Percentiles rank a stretch among this genome's conserved stretches.
phyloP scores from a whole-genome alignment of 2,888 invertebrate genomes.

The Mamestra brassicae region DNA sequence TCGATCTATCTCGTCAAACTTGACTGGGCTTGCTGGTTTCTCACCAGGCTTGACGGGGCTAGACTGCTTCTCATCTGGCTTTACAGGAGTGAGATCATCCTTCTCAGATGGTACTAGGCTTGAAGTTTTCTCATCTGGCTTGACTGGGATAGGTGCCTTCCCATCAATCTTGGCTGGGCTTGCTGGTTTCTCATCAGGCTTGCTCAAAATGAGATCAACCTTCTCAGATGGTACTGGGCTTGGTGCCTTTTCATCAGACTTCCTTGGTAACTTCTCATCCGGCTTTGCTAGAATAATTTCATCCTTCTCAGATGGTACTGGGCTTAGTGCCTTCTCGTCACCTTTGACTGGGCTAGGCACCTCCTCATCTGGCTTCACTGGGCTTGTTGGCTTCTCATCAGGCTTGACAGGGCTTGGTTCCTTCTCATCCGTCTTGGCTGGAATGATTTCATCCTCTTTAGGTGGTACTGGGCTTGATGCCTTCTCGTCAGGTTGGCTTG shows the following conservation, averaged over 20 bases:
- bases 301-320: slow-evolving; percentile 29
- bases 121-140: neutral
- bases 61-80: neutral
- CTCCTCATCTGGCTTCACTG: neutral
- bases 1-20: neutral
- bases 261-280: slow-evolving; percentile 45
- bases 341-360: slow-evolving; percentile 6
- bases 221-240: neutral
- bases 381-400: neutral
- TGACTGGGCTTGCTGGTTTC: neutral
- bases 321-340: neutral
- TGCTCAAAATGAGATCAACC: too few species aligned
- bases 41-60: neutral
- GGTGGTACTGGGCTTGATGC: neutral
- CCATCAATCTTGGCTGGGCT: neutral
- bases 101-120: neutral
- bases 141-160: neutral
- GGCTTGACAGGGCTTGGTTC: neutral
- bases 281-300: neutral
- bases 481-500: neutral
- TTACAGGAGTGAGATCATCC: neutral
- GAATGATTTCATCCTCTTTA: neutral
- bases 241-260: neutral
- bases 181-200: neutral
- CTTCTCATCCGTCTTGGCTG: neutral